These are phyloP conservation scores for Aleiodes sp. DNA, from an alignment of 1,140 invertebrate species.

Conservation along the genomic window DNA sequence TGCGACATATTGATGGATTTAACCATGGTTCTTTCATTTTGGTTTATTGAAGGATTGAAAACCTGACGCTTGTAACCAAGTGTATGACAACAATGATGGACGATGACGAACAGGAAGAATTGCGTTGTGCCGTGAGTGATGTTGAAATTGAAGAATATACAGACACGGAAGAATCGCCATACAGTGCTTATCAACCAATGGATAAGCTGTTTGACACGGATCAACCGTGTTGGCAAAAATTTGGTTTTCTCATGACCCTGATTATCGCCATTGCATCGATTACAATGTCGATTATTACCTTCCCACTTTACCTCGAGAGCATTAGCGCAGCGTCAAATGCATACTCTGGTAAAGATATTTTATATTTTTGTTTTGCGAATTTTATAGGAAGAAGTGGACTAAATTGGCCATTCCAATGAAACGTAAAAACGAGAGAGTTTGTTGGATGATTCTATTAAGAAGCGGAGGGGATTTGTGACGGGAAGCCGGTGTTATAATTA, in stretches of 20 bases:
- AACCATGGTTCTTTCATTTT: not conserved
- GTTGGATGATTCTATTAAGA: no score
- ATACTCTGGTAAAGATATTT: conserved; percentile 55
- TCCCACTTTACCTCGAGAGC: conserved; percentile 58
- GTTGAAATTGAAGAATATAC: conserved; percentile 61
- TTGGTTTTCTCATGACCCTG: conserved; percentile 54
- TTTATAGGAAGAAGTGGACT: no score
- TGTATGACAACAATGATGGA: conserved; percentile 55
- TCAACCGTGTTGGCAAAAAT: conserved; percentile 55
- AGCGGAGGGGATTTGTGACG: no score
- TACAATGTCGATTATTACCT: conserved; percentile 54
- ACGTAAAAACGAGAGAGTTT: no score
- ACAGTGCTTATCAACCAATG: conserved; percentile 52
- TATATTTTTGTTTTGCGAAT: no score
- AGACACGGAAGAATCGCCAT: conserved; percentile 58
- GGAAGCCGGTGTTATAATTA: no score
- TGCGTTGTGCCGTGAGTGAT: conserved; percentile 58
- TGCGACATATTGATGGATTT: no score
- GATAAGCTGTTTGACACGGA: conserved; percentile 62
- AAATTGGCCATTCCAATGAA: no score
- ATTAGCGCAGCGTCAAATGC: conserved; percentile 54
- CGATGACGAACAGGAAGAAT: conserved; percentile 61
- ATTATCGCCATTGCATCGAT: conserved; percentile 48
- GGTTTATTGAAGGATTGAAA: conserved; percentile 5
- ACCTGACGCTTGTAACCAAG: conserved; percentile 47